Conservation (phyloP, 1,140 invertebrate species). For the Leptinotarsa lineolata region DNA sequence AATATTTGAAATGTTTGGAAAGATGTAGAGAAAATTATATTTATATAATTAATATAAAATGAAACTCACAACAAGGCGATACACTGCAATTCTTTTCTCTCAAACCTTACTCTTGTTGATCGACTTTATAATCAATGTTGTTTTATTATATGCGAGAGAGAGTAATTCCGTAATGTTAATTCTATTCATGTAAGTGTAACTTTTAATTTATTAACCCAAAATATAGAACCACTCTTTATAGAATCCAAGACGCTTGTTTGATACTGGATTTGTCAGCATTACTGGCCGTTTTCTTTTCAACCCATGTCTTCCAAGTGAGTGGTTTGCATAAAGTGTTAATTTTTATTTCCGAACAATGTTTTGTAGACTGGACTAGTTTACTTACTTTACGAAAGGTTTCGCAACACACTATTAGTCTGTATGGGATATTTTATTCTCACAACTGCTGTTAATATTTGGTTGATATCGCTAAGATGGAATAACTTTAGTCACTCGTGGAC, state of each 20-base stretch:
- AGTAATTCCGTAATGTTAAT: slow-evolving; percentile 50
- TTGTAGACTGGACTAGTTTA: slow-evolving; percentile 69
- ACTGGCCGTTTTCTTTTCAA: slow-evolving; percentile 71
- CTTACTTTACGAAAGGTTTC: slow-evolving; percentile 67
- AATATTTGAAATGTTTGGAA: slow-evolving; percentile 4
- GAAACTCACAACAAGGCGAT: slow-evolving; percentile 49
- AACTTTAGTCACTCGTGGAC: slow-evolving; percentile 59
- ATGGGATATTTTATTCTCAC: slow-evolving; percentile 63
- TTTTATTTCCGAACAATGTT: slow-evolving; percentile 11
- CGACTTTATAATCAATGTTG: slow-evolving; percentile 50
- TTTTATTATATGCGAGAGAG: slow-evolving; percentile 45
- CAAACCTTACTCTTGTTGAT: slow-evolving; percentile 47
- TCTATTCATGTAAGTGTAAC: slow-evolving; percentile 51
- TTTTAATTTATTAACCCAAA: slow-evolving; percentile 11
- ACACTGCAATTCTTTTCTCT: slow-evolving; percentile 45
- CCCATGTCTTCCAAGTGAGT: slow-evolving; percentile 74
- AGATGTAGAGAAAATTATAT: not conserved
- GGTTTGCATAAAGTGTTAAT: slow-evolving; percentile 55
- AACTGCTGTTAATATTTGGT: slow-evolving; percentile 63
- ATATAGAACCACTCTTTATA: slow-evolving; percentile 52
- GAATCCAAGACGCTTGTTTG: slow-evolving; percentile 71
- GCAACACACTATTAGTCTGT: slow-evolving; percentile 61
- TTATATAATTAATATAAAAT: slow-evolving; percentile 30
- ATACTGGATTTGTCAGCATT: slow-evolving; percentile 67
- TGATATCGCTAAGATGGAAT: slow-evolving; percentile 63